Evolutionary conservation across 2,797 vertebrate genomes (phyloP).

Genomic region (Hydrolagus colliei): DNA sequence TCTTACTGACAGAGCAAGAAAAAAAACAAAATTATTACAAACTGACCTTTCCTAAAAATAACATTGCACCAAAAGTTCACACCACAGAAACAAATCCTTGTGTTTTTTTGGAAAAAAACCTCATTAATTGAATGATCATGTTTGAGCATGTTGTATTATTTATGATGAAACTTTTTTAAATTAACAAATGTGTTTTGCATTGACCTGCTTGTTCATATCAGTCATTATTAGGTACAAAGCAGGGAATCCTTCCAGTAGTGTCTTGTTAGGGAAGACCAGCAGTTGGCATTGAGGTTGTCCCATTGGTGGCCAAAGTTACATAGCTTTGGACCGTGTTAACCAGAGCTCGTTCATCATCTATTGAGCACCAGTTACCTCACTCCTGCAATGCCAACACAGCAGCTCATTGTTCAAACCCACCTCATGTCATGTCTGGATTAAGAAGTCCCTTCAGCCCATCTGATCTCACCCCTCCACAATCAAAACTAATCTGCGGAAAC

Average conservation of each 20-base stretch:
- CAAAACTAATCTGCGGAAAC: too few relatives aligned
- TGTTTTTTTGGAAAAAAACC: background rate
- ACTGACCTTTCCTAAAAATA: background rate
- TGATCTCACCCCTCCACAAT: too few relatives aligned
- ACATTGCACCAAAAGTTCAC: background rate
- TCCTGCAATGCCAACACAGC: background rate
- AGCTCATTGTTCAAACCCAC: background rate
- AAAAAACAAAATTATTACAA: background rate
- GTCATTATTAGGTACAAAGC: background rate
- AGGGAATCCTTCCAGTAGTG: background rate
- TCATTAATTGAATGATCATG: background rate
- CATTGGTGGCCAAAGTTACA: background rate
- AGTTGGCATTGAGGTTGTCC: background rate
- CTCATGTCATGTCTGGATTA: too few relatives aligned
- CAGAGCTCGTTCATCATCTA: background rate
- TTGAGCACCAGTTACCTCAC: background rate
- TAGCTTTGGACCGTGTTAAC: background rate
- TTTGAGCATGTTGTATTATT: background rate
- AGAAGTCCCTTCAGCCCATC: too few relatives aligned
- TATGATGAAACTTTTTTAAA: background rate
- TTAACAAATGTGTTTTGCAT: background rate
- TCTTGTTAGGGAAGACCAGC: background rate
- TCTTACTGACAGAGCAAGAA: slow-evolving; percentile 12
- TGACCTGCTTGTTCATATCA: slow-evolving; percentile 4
- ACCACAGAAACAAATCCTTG: background rate